Base-by-base conservation (phyloP, 2,888 invertebrate genomes). In the Catotricha subobsoleta region DNA sequence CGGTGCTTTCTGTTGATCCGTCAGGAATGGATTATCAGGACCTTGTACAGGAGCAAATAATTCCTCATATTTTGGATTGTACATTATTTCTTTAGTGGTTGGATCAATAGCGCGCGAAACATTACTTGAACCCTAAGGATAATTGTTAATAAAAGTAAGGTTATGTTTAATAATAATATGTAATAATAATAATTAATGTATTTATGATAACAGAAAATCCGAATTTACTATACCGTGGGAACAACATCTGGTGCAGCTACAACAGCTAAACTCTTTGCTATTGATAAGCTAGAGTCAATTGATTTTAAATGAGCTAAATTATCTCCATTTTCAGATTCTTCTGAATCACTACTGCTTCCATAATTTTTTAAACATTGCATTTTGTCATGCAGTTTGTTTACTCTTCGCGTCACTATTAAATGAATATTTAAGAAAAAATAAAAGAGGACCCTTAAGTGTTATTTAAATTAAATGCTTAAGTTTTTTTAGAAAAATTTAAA, bases 51-150 rank as follows among this genome's bases (percentile, higher is more conserved):
- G 92, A 3, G 92, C 84, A 67, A 80, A 98, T 3, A 98, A 66
- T 56, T 97, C 91, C 42, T 97, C 94, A 62, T 74, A 95, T 54
- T 81, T 92, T 1, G 95, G 88, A 67, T 98, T 98, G 57, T 81
- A 82, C 47, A 68, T 68, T 2, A 98, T 62, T 64, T 94, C 92
- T 56, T 84, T 82, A 0, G 74, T 67, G 30, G 74, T 76, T 2
- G 82, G 76, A 59, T 88, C 82, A 47, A 95, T 66, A 44, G 82
- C 74, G 12, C 75, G 66, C 43, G 76, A 64, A 20, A 75, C 73
- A 44, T 80, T 75, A 49, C 76, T 75, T 42, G 76, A 68, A 39
- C 79, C 81, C 82, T 81, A 59, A 25, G 64, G 59, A 25, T 10
- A 25, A 8, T 6, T 8, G 6, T 25, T 6, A 25, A 10, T 25